Evolutionary conservation across 2,113 vertebrate species (phyloP).

Genomic region (Tragelaphus scriptus): DNA sequence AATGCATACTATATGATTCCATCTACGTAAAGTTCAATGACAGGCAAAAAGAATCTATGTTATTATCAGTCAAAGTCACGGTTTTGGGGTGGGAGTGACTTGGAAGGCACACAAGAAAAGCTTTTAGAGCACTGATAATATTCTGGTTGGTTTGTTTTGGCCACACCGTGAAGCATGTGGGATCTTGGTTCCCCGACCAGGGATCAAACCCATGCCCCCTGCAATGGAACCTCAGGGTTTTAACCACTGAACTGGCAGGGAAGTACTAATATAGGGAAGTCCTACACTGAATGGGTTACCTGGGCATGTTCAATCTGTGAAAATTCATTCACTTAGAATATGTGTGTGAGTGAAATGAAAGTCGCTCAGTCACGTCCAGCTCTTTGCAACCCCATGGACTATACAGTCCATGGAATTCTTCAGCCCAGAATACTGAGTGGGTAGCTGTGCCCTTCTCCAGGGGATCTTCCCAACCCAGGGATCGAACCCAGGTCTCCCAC

Average conservation of each 20-base stretch:
- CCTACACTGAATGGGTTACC: background rate
- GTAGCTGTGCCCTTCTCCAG: background rate
- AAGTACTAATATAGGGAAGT: background rate
- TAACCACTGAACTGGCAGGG: background rate
- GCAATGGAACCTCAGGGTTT: background rate
- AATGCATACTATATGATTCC: background rate
- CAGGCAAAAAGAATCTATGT: background rate
- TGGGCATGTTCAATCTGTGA: background rate
- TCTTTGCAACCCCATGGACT: background rate
- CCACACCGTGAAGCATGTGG: background rate
- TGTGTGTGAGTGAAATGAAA: background rate
- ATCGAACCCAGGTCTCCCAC: background rate
- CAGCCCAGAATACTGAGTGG: background rate
- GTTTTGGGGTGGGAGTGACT: background rate
- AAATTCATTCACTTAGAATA: background rate
- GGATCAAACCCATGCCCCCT: background rate
- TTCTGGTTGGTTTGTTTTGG: background rate
- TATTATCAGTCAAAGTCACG: background rate
- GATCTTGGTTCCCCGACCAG: background rate
- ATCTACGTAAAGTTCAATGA: constrained; percentile 9
- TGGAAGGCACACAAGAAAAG: background rate
- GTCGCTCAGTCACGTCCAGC: background rate
- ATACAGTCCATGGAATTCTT: background rate
- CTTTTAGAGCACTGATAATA: background rate
- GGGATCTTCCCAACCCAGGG: background rate